Base-by-base conservation (phyloP, 2,797 vertebrate genomes). In the Parambassis ranga region DNA sequence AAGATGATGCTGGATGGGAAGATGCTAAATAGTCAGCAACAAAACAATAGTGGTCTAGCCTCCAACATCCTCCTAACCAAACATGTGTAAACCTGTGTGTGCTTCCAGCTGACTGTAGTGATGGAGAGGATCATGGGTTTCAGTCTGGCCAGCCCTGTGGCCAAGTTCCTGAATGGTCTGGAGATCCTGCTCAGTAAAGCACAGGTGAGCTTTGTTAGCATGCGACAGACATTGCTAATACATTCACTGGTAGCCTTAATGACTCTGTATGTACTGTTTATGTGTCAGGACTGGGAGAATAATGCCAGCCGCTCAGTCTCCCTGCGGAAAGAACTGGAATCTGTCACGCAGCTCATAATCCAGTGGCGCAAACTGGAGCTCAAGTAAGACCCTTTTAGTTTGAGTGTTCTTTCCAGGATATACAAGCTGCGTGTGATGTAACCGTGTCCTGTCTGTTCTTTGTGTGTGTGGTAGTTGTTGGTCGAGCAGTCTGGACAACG, bases 241-340 rank as follows among this genome's bases (percentile, higher is more conserved):
- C n/a, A n/a, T n/a, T n/a, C n/a, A n/a, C n/a, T n/a, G n/a, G n/a
- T n/a, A n/a, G n/a, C n/a, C n/a, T n/a, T n/a, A n/a, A n/a, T n/a
- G n/a, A n/a, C n/a, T n/a, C n/a, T n/a, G n/a, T n/a, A n/a, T n/a
- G n/a, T n/a, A n/a, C n/a, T n/a, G n/a, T n/a, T n/a, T n/a, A n/a
- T n/a, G n/a, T n/a, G 0, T 39, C 75, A 99, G 98, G 97, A 99
- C 78, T 99, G 98, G 98, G 98, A 99, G 83, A 93, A 95, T 31
- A 97, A 96, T n/a, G 94, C 97, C 35, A 94, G 96, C 71, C 93
- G 90, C 23, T 74, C 93, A 1, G 87, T 98, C 37, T 97, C 97
- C 66, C 81, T 99, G 62, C 65, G 87, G 65, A 94, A 91, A 27
- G 94, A 97, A 43, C 93, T 99, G 19, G 94, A 96, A 71, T 71